Base-by-base conservation (phyloP, 2,113 vertebrate species). In the Verasper variegatus region DNA sequence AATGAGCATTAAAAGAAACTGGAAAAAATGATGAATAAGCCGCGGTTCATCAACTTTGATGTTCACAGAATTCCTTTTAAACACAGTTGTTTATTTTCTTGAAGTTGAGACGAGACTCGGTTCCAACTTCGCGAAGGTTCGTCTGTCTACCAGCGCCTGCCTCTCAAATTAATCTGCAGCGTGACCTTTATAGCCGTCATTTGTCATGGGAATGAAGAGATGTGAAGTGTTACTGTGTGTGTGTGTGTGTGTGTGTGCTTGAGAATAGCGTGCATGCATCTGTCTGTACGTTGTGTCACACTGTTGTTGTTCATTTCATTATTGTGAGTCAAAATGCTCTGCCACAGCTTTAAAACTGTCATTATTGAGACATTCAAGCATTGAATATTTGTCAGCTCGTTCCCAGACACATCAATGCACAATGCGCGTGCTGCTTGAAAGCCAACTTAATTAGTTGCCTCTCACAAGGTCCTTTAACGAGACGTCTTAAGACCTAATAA, bases 401-500 rank as follows among this genome's bases (percentile, higher is more conserved):
- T 88, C 70, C 60, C 80, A 85, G 71, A 88, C 82, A 88, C 86
- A 81, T 85, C 77, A 84, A 66, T 67, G 78, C 83, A 88, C 82
- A 83, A 88, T 76, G 72, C 86, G 71, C 80, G 83, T 58, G 13
- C 82, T 20, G 81, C 77, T 80, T 68, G 68, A 76, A 83, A 86
- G 87, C 88, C 85, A 85, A 89, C 87, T 90, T 88, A 91, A 94
- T 93, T 91, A 93, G 88, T 80, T 84, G 84, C 71, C 75, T 88
- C 80, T 90, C 74, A 55, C 81, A 83, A 60, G 80, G 62, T 73
- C 77, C 80, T 77, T 82, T 79, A 90, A 89, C 77, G 87, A 92
- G 86, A 92, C 82, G 68, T 86, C 81, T 79, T 81, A 69, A 76
- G 74, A 71, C 76, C 83, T 87, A 89, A 91, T 86, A 86, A 89